Evolutionary conservation across 2,888 invertebrate genomes (phyloP).

Genomic region (Tipula vernalis): DNA sequence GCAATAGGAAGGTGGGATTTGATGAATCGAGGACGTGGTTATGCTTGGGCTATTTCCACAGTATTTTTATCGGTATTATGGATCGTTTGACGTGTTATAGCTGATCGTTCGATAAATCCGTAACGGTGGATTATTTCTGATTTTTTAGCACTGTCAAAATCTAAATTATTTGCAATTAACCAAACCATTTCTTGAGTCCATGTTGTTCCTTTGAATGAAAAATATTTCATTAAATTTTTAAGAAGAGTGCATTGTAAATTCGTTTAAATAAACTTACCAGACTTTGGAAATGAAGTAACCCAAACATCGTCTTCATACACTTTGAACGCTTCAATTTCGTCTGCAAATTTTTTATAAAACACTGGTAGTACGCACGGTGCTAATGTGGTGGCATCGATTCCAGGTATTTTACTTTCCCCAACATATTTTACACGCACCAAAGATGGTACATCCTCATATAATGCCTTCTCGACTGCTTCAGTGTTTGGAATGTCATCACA

Average conservation of each 20-base stretch:
- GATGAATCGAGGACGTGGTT: neutral
- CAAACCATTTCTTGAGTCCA: neutral
- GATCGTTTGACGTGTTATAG: neutral
- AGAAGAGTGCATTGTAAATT: neutral
- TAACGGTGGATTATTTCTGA: neutral
- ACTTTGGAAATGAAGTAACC: neutral
- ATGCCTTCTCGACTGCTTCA: neutral
- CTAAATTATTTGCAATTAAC: neutral
- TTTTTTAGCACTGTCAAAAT: neutral
- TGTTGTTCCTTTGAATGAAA: neutral
- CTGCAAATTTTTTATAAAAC: neutral
- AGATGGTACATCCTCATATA: neutral
- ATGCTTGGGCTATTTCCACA: neutral
- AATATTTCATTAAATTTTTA: neutral
- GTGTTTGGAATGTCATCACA: neutral
- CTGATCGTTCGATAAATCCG: neutral
- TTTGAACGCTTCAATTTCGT: neutral
- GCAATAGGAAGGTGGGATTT: neutral
- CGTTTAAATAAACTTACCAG: neutral
- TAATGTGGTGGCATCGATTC: neutral
- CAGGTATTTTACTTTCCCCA: neutral
- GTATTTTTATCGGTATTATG: neutral
- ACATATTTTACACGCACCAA: neutral
- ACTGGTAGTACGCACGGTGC: neutral
- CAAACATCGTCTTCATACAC: neutral